Conservation (phyloP, 1,140 invertebrate species). For the Centruroides sculpturatus region DNA sequence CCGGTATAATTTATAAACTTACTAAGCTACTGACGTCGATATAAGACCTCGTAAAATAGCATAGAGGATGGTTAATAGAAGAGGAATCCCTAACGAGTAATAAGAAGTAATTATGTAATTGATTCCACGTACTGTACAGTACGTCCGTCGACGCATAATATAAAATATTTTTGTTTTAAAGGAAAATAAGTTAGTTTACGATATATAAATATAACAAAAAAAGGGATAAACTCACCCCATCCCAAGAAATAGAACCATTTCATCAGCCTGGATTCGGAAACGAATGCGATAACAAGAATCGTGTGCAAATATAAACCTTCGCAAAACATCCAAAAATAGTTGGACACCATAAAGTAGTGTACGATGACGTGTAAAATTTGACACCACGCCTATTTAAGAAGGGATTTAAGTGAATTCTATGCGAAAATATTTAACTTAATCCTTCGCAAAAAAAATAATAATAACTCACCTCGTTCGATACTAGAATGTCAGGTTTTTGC, state of each 20-base stretch:
- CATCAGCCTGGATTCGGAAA: slow-evolving; percentile 25
- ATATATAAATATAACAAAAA: too few relatives aligned
- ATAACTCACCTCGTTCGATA: slow-evolving; percentile 38
- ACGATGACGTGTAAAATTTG: slow-evolving; percentile 26
- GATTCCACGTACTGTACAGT: too few relatives aligned
- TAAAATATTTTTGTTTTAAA: too few relatives aligned
- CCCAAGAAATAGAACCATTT: slow-evolving; percentile 15
- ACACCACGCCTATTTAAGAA: slow-evolving; percentile 22
- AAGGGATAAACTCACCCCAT: neutral
- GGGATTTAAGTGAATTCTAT: neutral
- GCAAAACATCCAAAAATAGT: slow-evolving; percentile 34
- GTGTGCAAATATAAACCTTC: slow-evolving; percentile 34
- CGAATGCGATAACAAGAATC: slow-evolving; percentile 29
- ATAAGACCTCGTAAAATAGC: too few relatives aligned
- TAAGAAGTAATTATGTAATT: too few relatives aligned
- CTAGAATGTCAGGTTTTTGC: slow-evolving; percentile 29
- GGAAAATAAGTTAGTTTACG: too few relatives aligned
- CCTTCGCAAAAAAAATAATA: neutral
- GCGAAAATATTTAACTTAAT: neutral
- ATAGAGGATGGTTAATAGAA: too few relatives aligned
- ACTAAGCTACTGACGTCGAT: too few relatives aligned
- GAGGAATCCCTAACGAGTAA: too few relatives aligned
- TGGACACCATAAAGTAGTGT: slow-evolving; percentile 27
- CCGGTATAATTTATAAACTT: too few relatives aligned
- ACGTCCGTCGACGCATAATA: too few relatives aligned